Evolutionary conservation across 2,888 invertebrate species (phyloP).

Genomic region (Drosophila phalerata): DNA sequence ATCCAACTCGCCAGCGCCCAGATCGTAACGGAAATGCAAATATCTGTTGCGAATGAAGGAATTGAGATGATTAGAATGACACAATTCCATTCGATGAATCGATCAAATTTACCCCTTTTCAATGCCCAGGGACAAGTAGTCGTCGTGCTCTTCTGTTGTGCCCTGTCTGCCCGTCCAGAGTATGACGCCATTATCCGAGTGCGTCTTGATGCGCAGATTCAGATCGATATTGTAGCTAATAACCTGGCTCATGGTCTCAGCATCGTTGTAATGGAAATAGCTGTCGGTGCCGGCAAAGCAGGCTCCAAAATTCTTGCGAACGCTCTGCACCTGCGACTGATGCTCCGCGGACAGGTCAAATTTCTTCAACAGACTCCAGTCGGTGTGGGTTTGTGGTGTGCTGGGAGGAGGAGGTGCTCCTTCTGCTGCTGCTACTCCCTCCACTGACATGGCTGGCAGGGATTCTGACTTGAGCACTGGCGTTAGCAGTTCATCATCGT

Average conservation of each 20-base stretch:
- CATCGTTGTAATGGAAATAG: constrained; percentile 94
- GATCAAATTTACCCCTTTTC: constrained; percentile 87
- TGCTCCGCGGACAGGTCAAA: constrained; percentile 80
- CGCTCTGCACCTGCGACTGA: constrained; percentile 74
- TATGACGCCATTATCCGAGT: constrained; percentile 90
- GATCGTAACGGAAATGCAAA: constrained; percentile 90
- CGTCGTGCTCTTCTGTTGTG: constrained; percentile 87
- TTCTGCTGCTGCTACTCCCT: neutral
- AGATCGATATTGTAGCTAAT: constrained; percentile 94
- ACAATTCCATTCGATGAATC: neutral
- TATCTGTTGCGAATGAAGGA: constrained; percentile 63
- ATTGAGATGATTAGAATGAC: neutral
- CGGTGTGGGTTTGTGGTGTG: constrained; percentile 79
- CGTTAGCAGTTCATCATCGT: constrained; percentile 63
- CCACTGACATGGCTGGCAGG: constrained; percentile 7
- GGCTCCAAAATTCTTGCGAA: constrained; percentile 86
- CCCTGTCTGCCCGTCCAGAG: constrained; percentile 93
- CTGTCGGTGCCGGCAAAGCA: constrained; percentile 94
- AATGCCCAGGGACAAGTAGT: constrained; percentile 94
- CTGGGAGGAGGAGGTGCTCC: constrained; percentile 18
- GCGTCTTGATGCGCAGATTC: constrained; percentile 93
- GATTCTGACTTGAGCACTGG: constrained; percentile 52
- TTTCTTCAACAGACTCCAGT: constrained; percentile 82
- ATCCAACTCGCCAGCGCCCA: constrained; percentile 94
- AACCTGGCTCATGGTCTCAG: constrained; percentile 93